These are phyloP conservation scores for Copidosoma aretas DNA, from an alignment of 2,888 invertebrate genomes.

Conservation along the genomic window DNA sequence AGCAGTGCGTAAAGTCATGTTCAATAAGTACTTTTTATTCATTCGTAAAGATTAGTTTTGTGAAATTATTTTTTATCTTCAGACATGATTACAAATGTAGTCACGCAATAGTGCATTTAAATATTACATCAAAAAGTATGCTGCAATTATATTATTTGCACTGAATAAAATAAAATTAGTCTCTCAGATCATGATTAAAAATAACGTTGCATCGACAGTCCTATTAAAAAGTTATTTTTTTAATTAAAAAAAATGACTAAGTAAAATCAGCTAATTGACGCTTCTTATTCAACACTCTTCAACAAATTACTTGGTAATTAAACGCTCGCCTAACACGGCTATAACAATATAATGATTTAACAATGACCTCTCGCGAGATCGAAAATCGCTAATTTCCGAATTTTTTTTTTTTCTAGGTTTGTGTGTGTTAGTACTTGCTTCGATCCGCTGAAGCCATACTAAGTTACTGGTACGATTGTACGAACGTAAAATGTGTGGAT, in stretches of 20 bases:
- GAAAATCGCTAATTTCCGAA: conserved; percentile 35
- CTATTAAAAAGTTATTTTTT: conserved; percentile 8
- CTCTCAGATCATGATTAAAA: conserved; percentile 26
- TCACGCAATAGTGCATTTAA: not conserved
- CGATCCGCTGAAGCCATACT: conserved; percentile 29
- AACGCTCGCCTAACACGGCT: conserved; percentile 35
- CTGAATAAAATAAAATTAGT: conserved; percentile 17
- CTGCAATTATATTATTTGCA: not conserved
- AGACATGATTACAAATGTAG: conserved; percentile 6
- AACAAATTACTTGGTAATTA: conserved; percentile 28
- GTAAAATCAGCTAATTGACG: not conserved
- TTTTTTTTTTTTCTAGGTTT: conserved; percentile 17
- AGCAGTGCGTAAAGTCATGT: conserved; percentile 36
- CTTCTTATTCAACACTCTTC: conserved; percentile 5
- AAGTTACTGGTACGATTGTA: conserved; percentile 19
- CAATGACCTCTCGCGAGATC: conserved; percentile 40
- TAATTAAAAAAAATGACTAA: not conserved
- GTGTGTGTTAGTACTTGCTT: conserved; percentile 8
- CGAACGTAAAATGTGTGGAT: conserved; percentile 28
- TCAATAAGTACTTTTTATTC: conserved; percentile 38
- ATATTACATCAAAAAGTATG: not conserved
- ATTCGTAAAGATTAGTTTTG: conserved; percentile 16
- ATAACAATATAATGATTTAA: conserved; percentile 37
- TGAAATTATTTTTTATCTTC: conserved; percentile 4
- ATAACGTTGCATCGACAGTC: conserved; percentile 36